phyloP scores from a whole-genome alignment of 2,113 vertebrate genomes.

The Solenodon paradoxus region DNA sequence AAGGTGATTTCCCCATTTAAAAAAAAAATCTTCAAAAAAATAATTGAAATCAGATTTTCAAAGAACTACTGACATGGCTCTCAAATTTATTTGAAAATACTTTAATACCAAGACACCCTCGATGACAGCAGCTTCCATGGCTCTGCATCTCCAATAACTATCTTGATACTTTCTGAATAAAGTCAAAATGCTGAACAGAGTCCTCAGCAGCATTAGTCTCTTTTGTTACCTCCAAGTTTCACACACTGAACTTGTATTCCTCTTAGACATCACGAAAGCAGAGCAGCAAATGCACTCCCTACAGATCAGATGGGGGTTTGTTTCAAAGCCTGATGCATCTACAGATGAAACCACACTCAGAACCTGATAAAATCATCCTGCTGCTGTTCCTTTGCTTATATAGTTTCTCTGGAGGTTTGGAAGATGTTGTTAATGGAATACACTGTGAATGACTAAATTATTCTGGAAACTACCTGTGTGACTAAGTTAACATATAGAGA shows the following conservation, averaged over 20 bases:
- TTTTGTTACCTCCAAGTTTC: neutral
- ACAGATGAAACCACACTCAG: neutral
- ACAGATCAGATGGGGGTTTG: neutral
- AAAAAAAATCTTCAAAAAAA: neutral
- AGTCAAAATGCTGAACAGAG: neutral
- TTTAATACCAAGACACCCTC: neutral
- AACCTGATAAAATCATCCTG: neutral
- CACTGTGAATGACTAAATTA: neutral
- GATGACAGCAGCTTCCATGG: neutral
- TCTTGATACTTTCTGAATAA: neutral
- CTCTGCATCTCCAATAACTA: neutral
- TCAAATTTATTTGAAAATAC: neutral
- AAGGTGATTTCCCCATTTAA: neutral
- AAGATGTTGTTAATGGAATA: neutral
- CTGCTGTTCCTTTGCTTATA: neutral
- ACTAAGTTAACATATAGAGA: slow-evolving; percentile 26
- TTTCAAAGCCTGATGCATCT: neutral
- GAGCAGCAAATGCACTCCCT: neutral
- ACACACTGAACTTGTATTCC: neutral
- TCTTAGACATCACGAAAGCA: neutral
- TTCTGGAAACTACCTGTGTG: neutral
- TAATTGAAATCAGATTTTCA: slow-evolving; percentile 1
- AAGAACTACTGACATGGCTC: neutral
- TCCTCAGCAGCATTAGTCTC: neutral
- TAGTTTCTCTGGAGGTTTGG: neutral